Evolutionary conservation across 2,888 invertebrate species (phyloP), one percentile per base, ranked within the genome.

Genomic region (Lampropteryx suffumata): DNA sequence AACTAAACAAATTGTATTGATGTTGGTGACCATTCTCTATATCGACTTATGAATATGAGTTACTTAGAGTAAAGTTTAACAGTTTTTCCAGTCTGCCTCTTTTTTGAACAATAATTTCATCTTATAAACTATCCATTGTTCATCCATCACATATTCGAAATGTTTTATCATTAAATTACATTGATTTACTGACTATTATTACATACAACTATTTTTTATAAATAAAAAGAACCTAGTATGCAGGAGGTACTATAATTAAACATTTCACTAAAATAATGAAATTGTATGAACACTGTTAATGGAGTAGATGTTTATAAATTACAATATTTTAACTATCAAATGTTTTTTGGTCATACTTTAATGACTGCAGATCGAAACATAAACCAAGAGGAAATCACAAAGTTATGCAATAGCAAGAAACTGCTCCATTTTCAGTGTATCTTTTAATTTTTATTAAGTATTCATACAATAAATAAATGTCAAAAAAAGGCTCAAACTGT

Each of bases 91-190:
- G 12, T 30, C n/a, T 49, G 52, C 40, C 36, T 48, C 44, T 46
- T 41, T 51, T 46, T 28, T n/a, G 17, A 17, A 45, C 42, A 30
- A 24, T 36, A 36, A 43, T 54, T 53, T 37, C 37, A 33, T 28
- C 39, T 36, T 44, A 41, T 1, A 48, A 46, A 9, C 34, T 50
- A 53, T 32, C 32, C 37, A 66, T 68, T 67, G 61, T 59, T 64
- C 60, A 61, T 24, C 17, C 24, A 24, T 63, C 55, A 64, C 60
- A 63, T 59, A 62, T 60, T 64, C 41, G 56, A 64, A 59, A 60
- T 55, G 44, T 57, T 47, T 34, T 39, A 59, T 49, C 28, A 50
- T 50, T 50, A 53, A 47, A 50, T 54, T 58, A 54, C 45, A 52
- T 48, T 52, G 53, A 50, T 50, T 55, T 47, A 58, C 54, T 44